These are phyloP conservation scores for Cervus canadensis DNA, from an alignment of 2,113 vertebrate species.

Conservation along the genomic window DNA sequence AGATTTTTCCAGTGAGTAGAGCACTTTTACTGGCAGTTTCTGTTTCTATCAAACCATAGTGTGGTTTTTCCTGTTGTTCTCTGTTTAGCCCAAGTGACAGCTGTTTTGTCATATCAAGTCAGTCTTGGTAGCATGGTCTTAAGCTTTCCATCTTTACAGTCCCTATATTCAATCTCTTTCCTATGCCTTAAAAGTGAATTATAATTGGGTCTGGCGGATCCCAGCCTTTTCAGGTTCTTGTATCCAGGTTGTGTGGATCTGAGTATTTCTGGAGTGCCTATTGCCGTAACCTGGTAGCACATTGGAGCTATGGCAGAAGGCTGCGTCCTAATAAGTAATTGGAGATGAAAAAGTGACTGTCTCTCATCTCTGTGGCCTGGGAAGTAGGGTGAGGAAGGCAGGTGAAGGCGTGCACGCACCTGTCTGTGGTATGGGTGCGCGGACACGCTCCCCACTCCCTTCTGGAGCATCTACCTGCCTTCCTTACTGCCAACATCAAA, in stretches of 20 bases:
- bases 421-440: not conserved
- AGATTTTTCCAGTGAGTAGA: not conserved
- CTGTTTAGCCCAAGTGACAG: not conserved
- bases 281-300: not conserved
- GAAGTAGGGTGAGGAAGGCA: not conserved
- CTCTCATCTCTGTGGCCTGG: not conserved
- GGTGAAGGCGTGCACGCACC: rapidly evolving
- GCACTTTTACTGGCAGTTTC: not conserved
- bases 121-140: not conserved
- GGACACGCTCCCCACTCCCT: rapidly evolving
- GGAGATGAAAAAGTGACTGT: not conserved
- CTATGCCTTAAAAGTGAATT: not conserved
- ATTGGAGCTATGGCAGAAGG: too few relatives aligned
- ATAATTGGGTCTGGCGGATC: not conserved
- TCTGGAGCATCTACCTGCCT: too few relatives aligned
- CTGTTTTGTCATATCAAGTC: not conserved
- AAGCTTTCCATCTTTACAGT: not conserved
- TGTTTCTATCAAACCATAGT: not conserved
- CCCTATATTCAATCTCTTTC: not conserved
- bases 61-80: not conserved
- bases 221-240: too few relatives aligned
- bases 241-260: not conserved
- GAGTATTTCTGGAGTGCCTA: not conserved
- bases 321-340: not conserved
- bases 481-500: not conserved